These are phyloP conservation scores for Oophaga sylvatica DNA, from an alignment of 2,797 vertebrate species.

Conservation along the genomic window DNA sequence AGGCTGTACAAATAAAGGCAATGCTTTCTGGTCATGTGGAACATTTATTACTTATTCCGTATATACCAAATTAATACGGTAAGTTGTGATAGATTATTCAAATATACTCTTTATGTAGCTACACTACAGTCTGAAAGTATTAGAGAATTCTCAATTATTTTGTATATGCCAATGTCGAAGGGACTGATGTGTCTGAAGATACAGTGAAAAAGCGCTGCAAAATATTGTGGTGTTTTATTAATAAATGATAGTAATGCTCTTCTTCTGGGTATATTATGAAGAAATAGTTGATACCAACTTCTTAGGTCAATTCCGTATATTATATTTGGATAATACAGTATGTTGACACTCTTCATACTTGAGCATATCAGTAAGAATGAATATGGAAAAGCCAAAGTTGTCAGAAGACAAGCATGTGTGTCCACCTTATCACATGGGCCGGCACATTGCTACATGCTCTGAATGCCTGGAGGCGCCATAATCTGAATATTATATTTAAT, in stretches of 20 bases:
- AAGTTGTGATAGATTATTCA: background rate
- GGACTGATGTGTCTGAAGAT: no score
- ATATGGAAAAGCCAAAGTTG: no score
- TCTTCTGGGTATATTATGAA: no score
- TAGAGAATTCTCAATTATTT: background rate
- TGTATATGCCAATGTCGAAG: background rate
- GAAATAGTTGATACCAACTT: no score
- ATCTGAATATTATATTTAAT: background rate
- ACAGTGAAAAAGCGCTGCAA: no score
- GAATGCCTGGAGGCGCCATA: background rate
- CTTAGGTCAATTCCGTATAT: background rate
- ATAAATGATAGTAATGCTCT: no score
- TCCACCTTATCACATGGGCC: no score
- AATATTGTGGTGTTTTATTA: no score
- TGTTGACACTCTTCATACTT: background rate
- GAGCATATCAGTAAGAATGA: background rate
- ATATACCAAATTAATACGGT: background rate
- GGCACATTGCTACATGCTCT: background rate
- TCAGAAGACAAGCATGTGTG: no score
- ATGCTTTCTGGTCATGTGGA: constrained; percentile 3
- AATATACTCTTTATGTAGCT: background rate
- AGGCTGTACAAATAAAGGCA: constrained; percentile 18
- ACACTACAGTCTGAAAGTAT: background rate
- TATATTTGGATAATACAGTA: background rate
- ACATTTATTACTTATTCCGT: background rate